A percentile compares a stretch with the other conserved stretches of the same genome.
Conservation (phyloP, 2,113 vertebrate genomes). For the Protomyctophum bolini region DNA sequence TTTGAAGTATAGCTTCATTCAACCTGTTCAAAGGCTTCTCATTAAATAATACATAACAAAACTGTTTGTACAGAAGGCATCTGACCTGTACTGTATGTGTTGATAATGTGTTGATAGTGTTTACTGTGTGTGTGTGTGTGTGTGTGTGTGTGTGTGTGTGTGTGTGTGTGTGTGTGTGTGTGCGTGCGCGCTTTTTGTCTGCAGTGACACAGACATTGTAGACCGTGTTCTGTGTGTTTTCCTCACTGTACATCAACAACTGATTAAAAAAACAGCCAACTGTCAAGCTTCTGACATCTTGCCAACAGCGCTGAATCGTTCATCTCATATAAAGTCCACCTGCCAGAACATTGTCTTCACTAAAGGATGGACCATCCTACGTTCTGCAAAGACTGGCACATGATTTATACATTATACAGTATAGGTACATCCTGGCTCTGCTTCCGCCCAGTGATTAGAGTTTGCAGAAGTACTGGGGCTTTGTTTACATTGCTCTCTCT, state of each 20-base stretch:
- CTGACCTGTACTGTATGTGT: no score
- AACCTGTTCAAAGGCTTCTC: constrained; percentile 27
- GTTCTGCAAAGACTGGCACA: constrained; percentile 40
- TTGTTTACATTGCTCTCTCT: constrained; percentile 46
- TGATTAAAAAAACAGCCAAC: constrained; percentile 43
- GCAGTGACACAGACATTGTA: background rate
- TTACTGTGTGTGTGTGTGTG: background rate
- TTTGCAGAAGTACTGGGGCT: background rate
- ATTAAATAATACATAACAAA: no score
- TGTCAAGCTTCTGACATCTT: constrained; percentile 30
- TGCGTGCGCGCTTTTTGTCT: background rate
- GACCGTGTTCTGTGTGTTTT: constrained; percentile 11
- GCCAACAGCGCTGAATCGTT: constrained; percentile 32
- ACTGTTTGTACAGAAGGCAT: no score
- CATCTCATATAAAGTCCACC: constrained; percentile 43
- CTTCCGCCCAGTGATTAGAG: background rate
- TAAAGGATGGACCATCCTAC: constrained; percentile 27
- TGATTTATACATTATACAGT: constrained; percentile 20
- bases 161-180: background rate
- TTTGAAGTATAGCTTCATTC: constrained; percentile 44
- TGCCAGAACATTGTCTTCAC: constrained; percentile 28
- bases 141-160: background rate
- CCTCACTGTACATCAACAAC: constrained; percentile 17
- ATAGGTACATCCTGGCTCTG: background rate
- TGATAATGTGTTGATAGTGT: no score